Evolutionary conservation across 2,888 invertebrate species (phyloP), one percentile per base, ranked within the genome.

Genomic region (Clunio marinus): DNA sequence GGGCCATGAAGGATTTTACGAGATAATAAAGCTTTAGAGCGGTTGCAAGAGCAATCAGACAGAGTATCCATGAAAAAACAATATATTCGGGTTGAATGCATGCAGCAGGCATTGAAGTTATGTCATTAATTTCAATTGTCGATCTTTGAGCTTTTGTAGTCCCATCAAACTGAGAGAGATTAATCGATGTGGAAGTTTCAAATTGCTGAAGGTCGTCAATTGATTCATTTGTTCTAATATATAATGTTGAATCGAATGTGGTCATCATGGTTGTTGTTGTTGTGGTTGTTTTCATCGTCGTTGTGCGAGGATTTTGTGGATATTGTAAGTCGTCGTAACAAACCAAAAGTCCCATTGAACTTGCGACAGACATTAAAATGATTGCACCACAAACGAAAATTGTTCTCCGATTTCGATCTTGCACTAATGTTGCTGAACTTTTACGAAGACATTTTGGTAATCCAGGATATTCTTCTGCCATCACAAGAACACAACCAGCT

Each of bases 41-140:
- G 0, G 96, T 92, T 0, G 96, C 94, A 70, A 94, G 80, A 0
- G 94, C 92, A 45, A 97, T 89, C 75, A 97, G 83, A 73, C 95
- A 92, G 17, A 98, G 81, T 65, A 96, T 89, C 91, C 96, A 95
- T 1, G 94, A 93, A 79, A 94, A 95, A 2, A 96, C 92, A n/a
- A 94, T 87, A 75, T 96, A 96, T 77, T 96, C 93, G 0, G 90
- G 88, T 72, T 86, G 84, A 60, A 82, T 80, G 73, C 89, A 89
- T 22, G 45, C 24, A 8, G 25, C 8, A 5, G 15, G 25, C 13
- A 17, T 1, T 17, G 45, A 8, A n/a, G 25, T 63, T 2, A 25
- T 45, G 15, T n/a, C 10, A 28, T 27, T 46, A 7, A 41, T 63
- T 22, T 37, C 22, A 15, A 60, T 60, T 20, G 41, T 41, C 25